Base-by-base conservation (phyloP, 2,113 vertebrate genomes). In the Carassius carassius region DNA sequence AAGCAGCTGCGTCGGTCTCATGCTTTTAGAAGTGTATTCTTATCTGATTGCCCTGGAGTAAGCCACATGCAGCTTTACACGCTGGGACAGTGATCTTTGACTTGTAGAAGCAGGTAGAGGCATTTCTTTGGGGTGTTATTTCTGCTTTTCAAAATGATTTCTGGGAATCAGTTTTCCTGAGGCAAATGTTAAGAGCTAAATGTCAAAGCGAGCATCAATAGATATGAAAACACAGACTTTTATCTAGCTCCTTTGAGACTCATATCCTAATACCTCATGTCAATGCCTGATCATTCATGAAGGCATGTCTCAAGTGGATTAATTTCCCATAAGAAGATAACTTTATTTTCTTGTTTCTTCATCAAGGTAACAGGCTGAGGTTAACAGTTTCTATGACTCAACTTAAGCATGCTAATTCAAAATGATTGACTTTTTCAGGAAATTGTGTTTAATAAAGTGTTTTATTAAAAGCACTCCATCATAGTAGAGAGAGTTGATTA, bases 51-150 rank as follows among this genome's bases (percentile, higher is more conserved):
- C 81, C 84, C 69, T 9, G n/a, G 41, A 81, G 81, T 72, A 32
- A 77, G 60, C 62, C 78, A 14, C 58, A 49, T 75, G 63, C 63
- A 73, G 73, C n/a, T 84, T 44, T 67, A 25, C 62, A 63, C 13
- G 58, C 54, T 83, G 72, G 41, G 54, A 81, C 58, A 75, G 58
- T 86, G 84, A 41, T 74, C 23, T 76, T 81, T 77, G 25, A 63
- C 86, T 60, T 89, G 83, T 72, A 56, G 67, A 44, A 62, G 63
- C 84, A 87, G 73, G 81, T 76, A 65, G 29, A 77, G 60, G 69
- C 74, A 79, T 78, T 77, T 82, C 58, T 58, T 58, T 14, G 51
- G 56, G 58, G 76, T 78, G 56, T 44, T 47, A 32, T 44, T 21
- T 83, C 37, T 58, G n/a, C 37, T 44, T 25, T 54, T 76, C 21